Base-by-base conservation (phyloP, 2,888 invertebrate species). In the Spodoptera littoralis region DNA sequence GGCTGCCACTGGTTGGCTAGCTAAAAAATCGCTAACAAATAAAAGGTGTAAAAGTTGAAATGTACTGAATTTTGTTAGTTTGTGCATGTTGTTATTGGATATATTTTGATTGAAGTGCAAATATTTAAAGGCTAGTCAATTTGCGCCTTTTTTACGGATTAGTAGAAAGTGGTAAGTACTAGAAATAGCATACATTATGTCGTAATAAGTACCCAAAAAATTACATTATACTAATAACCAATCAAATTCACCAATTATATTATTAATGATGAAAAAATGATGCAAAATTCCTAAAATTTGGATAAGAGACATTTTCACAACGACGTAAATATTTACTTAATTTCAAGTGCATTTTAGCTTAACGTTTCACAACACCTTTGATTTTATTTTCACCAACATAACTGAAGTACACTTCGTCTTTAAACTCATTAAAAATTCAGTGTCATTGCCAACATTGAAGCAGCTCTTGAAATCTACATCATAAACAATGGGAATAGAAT, bases 41-140 rank as follows among this genome's bases (percentile, higher is more conserved):
- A 86, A 91, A 91, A 90, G 89, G 90, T 90, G 88, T 87, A 86
- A 86, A 84, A 77, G 83, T 80, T 78, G 85, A 86, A 88, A 89
- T 87, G 85, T 90, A 90, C 73, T 85, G 85, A 85, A 87, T 90
- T 85, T 76, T 80, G 83, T 87, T 88, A 86, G 87, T 88, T 64
- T 50, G 49, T 61, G 55, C 56, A 30, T 64, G 49, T 67, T 70
- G 42, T 60, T 55, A 50, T 52, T 49, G 45, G 48, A 42, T 53
- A 18, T 46, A 24, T 63, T 75, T 65, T 56, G 53, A 69, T 54
- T 53, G 27, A 41, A 24, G 24, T 47, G 11, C 22, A 48, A 59
- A 53, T 69, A 47, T 47, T 66, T 11, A 36, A 8, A 36, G 6
- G 9, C 36, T 36, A 36, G 36, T 27, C 5, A 1, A 27, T 27